A percentile compares a stretch with the other conserved stretches of the same genome.
phyloP scores from a whole-genome alignment of 1,140 invertebrate genomes.

The Prorops nasuta region DNA sequence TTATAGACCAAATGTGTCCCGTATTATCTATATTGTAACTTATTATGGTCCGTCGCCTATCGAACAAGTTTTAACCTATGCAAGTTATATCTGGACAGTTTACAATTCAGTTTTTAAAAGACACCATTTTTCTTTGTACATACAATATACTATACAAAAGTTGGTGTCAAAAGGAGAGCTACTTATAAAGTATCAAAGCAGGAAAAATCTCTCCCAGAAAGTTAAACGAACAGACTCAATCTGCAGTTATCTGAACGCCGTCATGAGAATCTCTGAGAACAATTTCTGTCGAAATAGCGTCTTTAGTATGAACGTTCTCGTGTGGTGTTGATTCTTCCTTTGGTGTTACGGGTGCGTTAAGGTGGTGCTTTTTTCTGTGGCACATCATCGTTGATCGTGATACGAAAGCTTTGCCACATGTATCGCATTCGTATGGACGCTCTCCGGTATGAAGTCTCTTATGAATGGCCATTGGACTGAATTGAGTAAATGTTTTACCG shows the following conservation, averaged over 20 bases:
- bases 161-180: no score
- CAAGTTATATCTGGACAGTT: no score
- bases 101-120: no score
- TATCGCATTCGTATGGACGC: constrained; percentile 75
- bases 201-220: no score
- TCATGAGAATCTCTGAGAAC: constrained; percentile 22
- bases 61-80: no score
- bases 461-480: constrained; percentile 65
- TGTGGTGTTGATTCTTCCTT: constrained; percentile 40
- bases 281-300: constrained; percentile 18
- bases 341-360: background rate
- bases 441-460: constrained; percentile 75
- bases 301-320: constrained; percentile 16
- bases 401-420: constrained; percentile 65
- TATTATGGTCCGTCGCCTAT: no score
- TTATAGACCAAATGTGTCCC: no score
- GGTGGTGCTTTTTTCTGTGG: constrained; percentile 60
- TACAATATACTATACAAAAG: no score
- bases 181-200: no score
- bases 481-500: constrained; percentile 65
- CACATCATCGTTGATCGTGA: constrained; percentile 63
- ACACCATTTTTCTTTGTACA: no score
- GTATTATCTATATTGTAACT: no score
- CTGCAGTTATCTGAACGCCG: constrained; percentile 22
- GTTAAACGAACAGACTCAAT: constrained; percentile 23